Conservation (phyloP, 2,888 invertebrate species). For the Lycia hirtaria region DNA sequence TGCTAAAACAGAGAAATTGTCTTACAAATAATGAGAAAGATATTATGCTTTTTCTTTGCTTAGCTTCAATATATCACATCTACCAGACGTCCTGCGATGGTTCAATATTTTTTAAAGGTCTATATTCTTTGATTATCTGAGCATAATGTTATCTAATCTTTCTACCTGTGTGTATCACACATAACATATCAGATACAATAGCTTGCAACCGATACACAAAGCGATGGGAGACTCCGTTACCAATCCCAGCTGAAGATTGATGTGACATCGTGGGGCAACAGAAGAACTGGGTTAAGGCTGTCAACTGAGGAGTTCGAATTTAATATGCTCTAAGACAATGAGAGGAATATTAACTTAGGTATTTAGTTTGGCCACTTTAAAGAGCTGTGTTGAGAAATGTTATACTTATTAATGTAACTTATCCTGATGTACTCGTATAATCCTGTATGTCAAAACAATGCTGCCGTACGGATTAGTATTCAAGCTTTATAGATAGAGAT, state of each 20-base stretch:
- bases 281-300: slow-evolving; percentile 70
- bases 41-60: too few species aligned
- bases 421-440: too few species aligned
- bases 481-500: too few species aligned
- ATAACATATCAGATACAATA: slow-evolving; percentile 68
- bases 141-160: slow-evolving; percentile 18
- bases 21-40: too few species aligned
- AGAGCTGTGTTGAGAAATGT: neutral
- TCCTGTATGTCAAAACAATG: too few species aligned
- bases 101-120: too few species aligned
- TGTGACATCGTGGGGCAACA: slow-evolving; percentile 67
- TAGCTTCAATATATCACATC: too few species aligned
- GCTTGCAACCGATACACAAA: slow-evolving; percentile 69
- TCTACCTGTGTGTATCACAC: slow-evolving; percentile 51
- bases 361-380: neutral
- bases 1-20: too few species aligned
- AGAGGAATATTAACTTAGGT: slow-evolving; percentile 39
- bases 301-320: slow-evolving; percentile 35
- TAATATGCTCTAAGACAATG: slow-evolving; percentile 52
- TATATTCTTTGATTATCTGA: too few species aligned
- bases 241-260: slow-evolving; percentile 75
- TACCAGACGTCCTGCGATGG: too few species aligned
- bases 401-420: neutral
- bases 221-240: slow-evolving; percentile 67
- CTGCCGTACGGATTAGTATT: too few species aligned